Base-by-base conservation (phyloP, 2,888 invertebrate species). In the Platycnemis pennipes region DNA sequence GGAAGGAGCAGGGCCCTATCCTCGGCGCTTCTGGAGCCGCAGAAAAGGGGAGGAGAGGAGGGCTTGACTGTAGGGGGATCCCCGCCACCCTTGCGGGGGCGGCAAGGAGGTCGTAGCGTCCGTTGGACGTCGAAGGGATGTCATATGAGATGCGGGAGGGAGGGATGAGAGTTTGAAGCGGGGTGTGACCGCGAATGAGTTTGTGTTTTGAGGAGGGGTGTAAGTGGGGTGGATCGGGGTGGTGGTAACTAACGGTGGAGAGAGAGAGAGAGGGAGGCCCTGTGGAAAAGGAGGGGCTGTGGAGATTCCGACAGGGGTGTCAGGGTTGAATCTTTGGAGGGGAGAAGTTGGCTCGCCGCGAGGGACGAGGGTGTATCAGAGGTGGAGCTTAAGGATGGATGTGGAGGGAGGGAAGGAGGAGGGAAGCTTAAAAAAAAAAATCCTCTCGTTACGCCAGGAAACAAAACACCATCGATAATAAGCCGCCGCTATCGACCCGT, bases 181-280 rank as follows among this genome's bases (percentile, higher is more conserved):
- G 89, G 89, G n/a, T 89, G 89, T 63, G 89, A 91, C 63, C 63
- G 44, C 91, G 91, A 91, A 91, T 91, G 44, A 44, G 91, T 91
- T 91, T 42, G 91, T 31, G 42, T 53, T 89, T 56, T 26, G 56
- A 42, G 89, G 56, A n/a, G 31, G 49, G 89, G 22, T 45, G 88
- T 16, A 8, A 88, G 49, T 45, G 45, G 26, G 45, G 88, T 19
- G 26, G n/a, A 87, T n/a, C n/a, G n/a, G n/a, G n/a, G n/a, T n/a
- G n/a, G n/a, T n/a, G n/a, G n/a, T n/a, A n/a, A n/a, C n/a, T n/a
- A n/a, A n/a, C n/a, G n/a, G n/a, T n/a, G n/a, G n/a, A n/a, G n/a
- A n/a, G n/a, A n/a, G n/a, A n/a, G n/a, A n/a, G n/a, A n/a, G n/a
- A n/a, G n/a, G n/a, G n/a, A n/a, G n/a, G n/a, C n/a, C n/a, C n/a